Conservation (phyloP, 1,140 invertebrate genomes). For the Uloborus diversus region DNA sequence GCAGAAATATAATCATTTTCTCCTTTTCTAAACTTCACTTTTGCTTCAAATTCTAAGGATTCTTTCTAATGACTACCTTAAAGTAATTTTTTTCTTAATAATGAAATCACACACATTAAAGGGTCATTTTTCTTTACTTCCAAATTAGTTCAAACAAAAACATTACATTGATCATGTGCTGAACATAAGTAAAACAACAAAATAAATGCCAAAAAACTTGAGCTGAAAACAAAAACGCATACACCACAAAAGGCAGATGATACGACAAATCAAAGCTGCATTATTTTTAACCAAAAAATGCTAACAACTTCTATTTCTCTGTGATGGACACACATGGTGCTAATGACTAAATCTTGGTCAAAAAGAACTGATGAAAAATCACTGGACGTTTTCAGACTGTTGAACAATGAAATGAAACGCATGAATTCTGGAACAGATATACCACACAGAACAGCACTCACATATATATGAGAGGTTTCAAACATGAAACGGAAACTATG, state of each 20-base stretch:
- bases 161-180: neutral
- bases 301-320: no score
- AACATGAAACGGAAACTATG: conserved; percentile 35
- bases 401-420: neutral
- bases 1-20: no score
- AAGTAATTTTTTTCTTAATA: no score
- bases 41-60: no score
- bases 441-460: neutral
- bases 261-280: no score
- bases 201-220: neutral
- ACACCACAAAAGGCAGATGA: no score
- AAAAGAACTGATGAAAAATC: neutral
- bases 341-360: no score
- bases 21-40: no score
- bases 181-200: neutral
- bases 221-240: neutral
- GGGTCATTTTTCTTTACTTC: neutral
- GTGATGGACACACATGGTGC: no score
- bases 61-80: no score
- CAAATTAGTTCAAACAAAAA: neutral
- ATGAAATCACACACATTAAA: no score
- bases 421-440: neutral
- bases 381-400: conserved; percentile 32
- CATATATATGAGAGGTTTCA: neutral
- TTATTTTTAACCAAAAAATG: no score